Conservation (phyloP, 53 echinoderm and acorn worm species). For the Pentamera pediparva region DNA sequence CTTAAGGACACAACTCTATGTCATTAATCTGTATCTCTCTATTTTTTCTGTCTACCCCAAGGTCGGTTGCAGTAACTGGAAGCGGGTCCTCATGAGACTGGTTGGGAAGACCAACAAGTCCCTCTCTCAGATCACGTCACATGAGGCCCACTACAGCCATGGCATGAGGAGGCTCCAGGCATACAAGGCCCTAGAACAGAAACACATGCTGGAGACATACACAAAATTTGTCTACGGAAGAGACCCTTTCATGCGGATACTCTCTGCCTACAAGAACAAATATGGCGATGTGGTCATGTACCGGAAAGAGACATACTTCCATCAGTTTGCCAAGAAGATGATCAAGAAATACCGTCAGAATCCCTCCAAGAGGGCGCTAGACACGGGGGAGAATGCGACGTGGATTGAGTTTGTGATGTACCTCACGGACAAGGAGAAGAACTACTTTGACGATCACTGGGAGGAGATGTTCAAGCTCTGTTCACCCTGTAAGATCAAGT, state of each 20-base stretch:
- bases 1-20: too few species aligned
- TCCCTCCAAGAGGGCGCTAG: slow-evolving; percentile 54
- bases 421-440: slow-evolving; percentile 58
- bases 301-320: slow-evolving; percentile 69
- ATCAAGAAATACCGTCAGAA: slow-evolving; percentile 68
- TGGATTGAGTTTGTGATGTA: slow-evolving; percentile 80
- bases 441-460: slow-evolving; percentile 81
- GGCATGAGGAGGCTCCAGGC: slow-evolving; percentile 63
- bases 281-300: slow-evolving; percentile 61
- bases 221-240: slow-evolving; percentile 73
- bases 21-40: slow-evolving; percentile 43
- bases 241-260: slow-evolving; percentile 70
- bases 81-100: slow-evolving; percentile 66
- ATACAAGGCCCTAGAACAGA: slow-evolving; percentile 37
- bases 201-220: slow-evolving; percentile 51
- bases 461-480: slow-evolving; percentile 81
- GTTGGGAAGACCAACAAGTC: slow-evolving; percentile 30
- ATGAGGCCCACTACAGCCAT: slow-evolving; percentile 73
- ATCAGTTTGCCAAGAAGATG: slow-evolving; percentile 66
- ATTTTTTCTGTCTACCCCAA: too few species aligned
- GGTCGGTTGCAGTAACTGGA: slow-evolving; percentile 86
- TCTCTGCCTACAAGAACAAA: slow-evolving; percentile 83
- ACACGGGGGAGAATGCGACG: slow-evolving; percentile 81
- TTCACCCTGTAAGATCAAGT: slow-evolving; percentile 81
- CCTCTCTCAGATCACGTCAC: slow-evolving; percentile 45